phyloP scores from a whole-genome alignment of 2,888 invertebrate genomes.

The Pseudanteris insignis region DNA sequence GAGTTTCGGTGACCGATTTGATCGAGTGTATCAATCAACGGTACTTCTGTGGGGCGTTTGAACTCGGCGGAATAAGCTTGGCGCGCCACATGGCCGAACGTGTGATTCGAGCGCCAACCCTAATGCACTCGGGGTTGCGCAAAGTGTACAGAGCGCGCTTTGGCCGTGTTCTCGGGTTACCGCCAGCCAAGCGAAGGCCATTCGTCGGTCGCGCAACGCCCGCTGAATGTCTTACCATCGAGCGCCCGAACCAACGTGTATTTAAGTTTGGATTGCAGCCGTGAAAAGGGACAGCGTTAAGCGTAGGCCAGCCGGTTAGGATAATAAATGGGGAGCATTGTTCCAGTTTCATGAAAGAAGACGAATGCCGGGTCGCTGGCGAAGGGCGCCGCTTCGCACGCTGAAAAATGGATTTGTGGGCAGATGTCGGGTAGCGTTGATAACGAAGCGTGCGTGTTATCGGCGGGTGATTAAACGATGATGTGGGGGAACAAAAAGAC shows the following conservation, averaged over 20 bases:
- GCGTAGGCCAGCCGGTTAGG: slow-evolving; percentile 7
- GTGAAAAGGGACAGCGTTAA: slow-evolving; percentile 13
- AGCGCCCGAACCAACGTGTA: slow-evolving; percentile 19
- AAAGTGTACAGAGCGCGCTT: neutral
- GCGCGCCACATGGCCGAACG: slow-evolving; percentile 8
- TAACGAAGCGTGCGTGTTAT: no score
- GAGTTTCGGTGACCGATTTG: slow-evolving; percentile 11
- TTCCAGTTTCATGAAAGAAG: slow-evolving; percentile 34
- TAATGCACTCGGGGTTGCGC: slow-evolving; percentile 22
- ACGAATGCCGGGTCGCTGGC: slow-evolving; percentile 20
- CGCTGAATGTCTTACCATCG: no score
- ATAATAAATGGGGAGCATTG: slow-evolving; percentile 34
- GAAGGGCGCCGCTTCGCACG: slow-evolving; percentile 21
- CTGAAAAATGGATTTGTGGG: slow-evolving; percentile 26
- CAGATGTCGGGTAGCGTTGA: slow-evolving; percentile 26
- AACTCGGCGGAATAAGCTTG: slow-evolving; percentile 12
- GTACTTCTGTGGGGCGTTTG: slow-evolving; percentile 13
- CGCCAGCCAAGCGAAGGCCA: no score
- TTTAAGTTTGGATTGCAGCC: slow-evolving; percentile 30
- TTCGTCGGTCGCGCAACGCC: no score
- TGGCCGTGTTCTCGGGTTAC: slow-evolving; percentile 21
- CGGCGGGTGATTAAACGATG: no score
- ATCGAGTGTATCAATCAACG: slow-evolving; percentile 21
- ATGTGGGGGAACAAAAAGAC: no score
- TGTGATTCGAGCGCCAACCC: slow-evolving; percentile 2